Conservation (phyloP, 2,888 invertebrate species). For the Alloscopus bannaensis region DNA sequence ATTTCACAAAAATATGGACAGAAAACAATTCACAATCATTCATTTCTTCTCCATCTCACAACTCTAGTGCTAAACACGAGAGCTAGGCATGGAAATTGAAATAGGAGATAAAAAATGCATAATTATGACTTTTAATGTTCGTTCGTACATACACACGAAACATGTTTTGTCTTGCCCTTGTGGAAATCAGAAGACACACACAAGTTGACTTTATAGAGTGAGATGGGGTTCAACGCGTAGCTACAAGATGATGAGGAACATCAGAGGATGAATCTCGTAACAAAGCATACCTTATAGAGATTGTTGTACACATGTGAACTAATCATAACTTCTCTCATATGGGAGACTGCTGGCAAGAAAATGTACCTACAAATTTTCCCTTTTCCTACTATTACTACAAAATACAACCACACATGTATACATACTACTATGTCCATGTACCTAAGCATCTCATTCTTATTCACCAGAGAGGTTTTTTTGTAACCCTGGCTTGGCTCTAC, state of each 20-base stretch:
- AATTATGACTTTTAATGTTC: conserved; percentile 52
- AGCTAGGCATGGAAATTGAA: conserved; percentile 35
- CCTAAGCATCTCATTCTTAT: conserved; percentile 54
- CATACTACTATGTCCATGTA: conserved; percentile 7
- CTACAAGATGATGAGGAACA: no score
- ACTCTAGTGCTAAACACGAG: no score
- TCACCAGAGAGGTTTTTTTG: no score
- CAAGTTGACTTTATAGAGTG: background rate
- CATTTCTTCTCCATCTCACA: no score
- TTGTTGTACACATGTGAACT: conserved; percentile 2
- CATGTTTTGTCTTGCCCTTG: conserved; percentile 61
- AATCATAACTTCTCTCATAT: conserved; percentile 4
- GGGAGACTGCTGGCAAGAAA: no score
- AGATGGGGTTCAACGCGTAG: conserved; percentile 15
- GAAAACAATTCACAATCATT: conserved; percentile 37
- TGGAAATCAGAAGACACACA: conserved; percentile 37
- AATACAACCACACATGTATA: background rate
- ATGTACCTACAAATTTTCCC: background rate
- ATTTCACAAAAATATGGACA: no score
- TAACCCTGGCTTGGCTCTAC: no score
- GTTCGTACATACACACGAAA: conserved; percentile 55
- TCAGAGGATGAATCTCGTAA: no score
- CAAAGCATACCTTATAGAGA: no score
- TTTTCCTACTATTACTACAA: conserved; percentile 2
- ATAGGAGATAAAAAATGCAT: conserved; percentile 43